A percentile compares a stretch with the other conserved stretches of the same genome.
Evolutionary conservation across 2,888 invertebrate genomes (phyloP).

Genomic region (Tenthredo amoena): DNA sequence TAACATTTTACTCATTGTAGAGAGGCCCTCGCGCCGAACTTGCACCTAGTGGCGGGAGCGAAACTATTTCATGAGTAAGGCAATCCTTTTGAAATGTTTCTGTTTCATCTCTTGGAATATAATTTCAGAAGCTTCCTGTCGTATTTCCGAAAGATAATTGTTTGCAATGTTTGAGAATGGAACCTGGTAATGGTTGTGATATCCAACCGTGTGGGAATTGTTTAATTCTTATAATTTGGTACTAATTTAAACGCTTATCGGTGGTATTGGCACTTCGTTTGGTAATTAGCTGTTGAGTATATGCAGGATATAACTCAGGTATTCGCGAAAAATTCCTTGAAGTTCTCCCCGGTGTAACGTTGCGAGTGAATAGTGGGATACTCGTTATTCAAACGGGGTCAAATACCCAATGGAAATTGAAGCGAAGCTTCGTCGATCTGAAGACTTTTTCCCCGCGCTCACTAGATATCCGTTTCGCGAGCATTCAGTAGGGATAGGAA

Average conservation of each 20-base stretch:
- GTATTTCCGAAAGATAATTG: too few species aligned
- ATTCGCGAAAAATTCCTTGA: not conserved
- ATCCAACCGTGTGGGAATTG: too few species aligned
- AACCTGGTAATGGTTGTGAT: too few species aligned
- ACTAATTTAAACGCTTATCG: not conserved
- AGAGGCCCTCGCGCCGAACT: too few species aligned
- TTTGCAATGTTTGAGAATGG: too few species aligned
- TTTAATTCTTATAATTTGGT: not conserved
- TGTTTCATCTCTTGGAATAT: too few species aligned
- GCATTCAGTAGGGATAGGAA: slow-evolving; percentile 46
- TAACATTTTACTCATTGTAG: too few species aligned
- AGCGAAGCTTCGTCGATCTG: slow-evolving; percentile 22
- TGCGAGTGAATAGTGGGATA: not conserved
- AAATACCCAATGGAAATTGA: slow-evolving; percentile 30
- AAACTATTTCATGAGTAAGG: too few species aligned
- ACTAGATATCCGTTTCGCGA: slow-evolving; percentile 37
- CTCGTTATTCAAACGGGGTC: slow-evolving; percentile 14
- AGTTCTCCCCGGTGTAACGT: not conserved
- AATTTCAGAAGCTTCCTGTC: too few species aligned
- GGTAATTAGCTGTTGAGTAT: not conserved
- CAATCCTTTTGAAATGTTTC: too few species aligned
- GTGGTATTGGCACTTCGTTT: not conserved
- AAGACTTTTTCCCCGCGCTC: slow-evolving; percentile 20
- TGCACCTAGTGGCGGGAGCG: too few species aligned
- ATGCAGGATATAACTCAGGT: not conserved